Base-by-base conservation (phyloP, 1,140 invertebrate species). In the Drosophila dunni region DNA sequence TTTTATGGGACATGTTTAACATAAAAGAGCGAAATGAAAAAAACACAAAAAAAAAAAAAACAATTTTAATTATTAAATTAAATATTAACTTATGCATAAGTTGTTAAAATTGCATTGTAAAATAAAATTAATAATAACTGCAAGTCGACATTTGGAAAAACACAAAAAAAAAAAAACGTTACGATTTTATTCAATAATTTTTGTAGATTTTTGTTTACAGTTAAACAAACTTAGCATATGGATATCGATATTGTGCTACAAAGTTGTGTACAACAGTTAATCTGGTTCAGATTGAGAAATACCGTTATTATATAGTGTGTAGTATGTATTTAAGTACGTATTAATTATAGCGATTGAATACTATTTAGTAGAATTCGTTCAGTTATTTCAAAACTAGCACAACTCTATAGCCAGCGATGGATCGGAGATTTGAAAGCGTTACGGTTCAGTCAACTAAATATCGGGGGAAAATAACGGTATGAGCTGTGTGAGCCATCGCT, bases 61-160 rank as follows among this genome's bases (percentile, higher is more conserved):
- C 51, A 40, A 33, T 11, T 50, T 42, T 13, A 46, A 46, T 17
- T 8, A 42, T 45, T 34, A 45, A 51, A 50, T 36, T 66, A 36
- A 56, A 45, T 51, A 68, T 57, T 57, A 40, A 17, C 40, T 44
- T 50, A 38, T 58, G 42, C 11, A 29, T 73, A 73, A 68, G 70
- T 68, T 73, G 70, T 73, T 73, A 44, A 67, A 58, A 72, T 50
- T 45, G 63, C 29, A 66, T 42, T 72, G 70, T 73, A 73, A 68
- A 73, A 73, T 68, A 73, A 61, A 58, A 54, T 61, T 42, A 11
- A 66, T 40, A 40, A 53, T 44, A 57, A 54, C 33, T 13, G 40
- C n/a, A 13, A 42, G 13, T 4, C 40, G n/a, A 42, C n/a, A 42
- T 42, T 42, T 42, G 40, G n/a, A 42, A 38, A 8, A 38, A 42